Evolutionary conservation across 2,888 invertebrate species (phyloP).

Genomic region (Archips xylosteana): DNA sequence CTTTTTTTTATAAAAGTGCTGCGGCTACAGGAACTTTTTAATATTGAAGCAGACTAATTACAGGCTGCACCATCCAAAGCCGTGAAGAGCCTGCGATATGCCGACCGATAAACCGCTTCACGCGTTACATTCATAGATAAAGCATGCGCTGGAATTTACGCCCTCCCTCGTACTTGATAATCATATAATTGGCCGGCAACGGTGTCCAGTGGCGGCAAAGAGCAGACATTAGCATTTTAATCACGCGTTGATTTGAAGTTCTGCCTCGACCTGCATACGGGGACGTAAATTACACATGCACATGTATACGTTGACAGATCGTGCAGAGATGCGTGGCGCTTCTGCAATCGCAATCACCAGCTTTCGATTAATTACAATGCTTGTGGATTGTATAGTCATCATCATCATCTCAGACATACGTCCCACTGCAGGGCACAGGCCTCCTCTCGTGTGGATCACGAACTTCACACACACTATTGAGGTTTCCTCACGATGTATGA

Average conservation of each 20-base stretch:
- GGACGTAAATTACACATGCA: constrained; percentile 66
- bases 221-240: constrained; percentile 78
- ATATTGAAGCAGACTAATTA: constrained; percentile 28
- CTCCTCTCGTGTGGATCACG: no score
- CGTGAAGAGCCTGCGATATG: constrained; percentile 28
- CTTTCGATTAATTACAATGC: background rate
- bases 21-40: background rate
- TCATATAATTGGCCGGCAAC: constrained; percentile 69
- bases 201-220: constrained; percentile 60
- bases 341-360: constrained; percentile 19
- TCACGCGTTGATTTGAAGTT: constrained; percentile 78
- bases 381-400: no score
- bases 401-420: no score
- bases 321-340: constrained; percentile 21
- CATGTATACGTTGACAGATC: constrained; percentile 51
- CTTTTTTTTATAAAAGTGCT: background rate
- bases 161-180: constrained; percentile 61
- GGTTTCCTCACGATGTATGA: no score
- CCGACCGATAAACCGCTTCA: constrained; percentile 31
- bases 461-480: no score
- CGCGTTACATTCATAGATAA: constrained; percentile 32
- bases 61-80: background rate
- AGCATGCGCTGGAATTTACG: constrained; percentile 12
- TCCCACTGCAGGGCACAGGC: no score
- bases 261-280: constrained; percentile 61